A percentile compares a stretch with the other conserved stretches of the same genome.
Conservation (phyloP, 2,888 invertebrate genomes). For the Hydrotaea diabolus region DNA sequence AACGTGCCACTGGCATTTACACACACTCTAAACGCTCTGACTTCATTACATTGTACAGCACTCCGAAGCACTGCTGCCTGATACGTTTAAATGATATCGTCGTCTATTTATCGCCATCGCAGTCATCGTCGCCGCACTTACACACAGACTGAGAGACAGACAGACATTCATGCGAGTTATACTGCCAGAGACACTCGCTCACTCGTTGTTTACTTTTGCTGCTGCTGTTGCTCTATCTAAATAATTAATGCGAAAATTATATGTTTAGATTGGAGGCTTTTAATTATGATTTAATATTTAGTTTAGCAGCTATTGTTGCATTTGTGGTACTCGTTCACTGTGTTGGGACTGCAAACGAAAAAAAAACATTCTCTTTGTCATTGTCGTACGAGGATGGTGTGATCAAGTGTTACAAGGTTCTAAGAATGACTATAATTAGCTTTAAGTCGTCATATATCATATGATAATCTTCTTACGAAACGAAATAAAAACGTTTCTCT, state of each 20-base stretch:
- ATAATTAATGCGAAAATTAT: constrained; percentile 73
- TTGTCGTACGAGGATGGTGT: constrained; percentile 8
- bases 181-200: neutral
- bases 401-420: neutral
- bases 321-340: neutral
- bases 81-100: constrained; percentile 46
- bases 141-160: neutral
- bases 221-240: constrained; percentile 45
- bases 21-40: neutral
- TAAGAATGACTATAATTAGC: no score
- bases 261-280: constrained; percentile 69
- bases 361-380: neutral
- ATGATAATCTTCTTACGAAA: no score
- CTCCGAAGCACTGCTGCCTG: neutral
- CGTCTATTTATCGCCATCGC: constrained; percentile 43
- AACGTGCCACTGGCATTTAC: constrained; percentile 14
- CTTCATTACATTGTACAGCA: neutral
- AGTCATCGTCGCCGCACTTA: neutral
- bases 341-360: constrained; percentile 12
- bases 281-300: constrained; percentile 71
- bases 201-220: constrained; percentile 6
- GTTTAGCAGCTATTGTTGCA: constrained; percentile 46
- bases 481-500: no score
- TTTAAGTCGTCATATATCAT: no score
- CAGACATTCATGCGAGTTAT: neutral